Evolutionary conservation across 2,888 invertebrate species (phyloP), one percentile per base, ranked within the genome.

Genomic region (Andrena hattorfiana): DNA sequence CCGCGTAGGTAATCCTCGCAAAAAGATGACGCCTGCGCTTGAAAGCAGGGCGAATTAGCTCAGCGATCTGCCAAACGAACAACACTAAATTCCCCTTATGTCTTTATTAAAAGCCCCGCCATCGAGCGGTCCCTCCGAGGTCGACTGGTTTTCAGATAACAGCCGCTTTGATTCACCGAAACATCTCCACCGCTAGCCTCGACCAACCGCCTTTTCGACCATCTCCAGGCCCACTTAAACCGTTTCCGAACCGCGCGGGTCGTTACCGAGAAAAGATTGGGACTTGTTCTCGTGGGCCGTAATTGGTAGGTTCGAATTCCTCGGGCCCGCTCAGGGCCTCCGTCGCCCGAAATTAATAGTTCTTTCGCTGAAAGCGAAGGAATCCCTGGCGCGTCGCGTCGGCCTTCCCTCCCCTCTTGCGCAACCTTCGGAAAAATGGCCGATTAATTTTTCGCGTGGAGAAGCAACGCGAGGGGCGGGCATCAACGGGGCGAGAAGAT

Each of bases 251-350:
- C 60, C 13, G n/a, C 8, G 16, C 35, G 20, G 10, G 8, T 23
- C 42, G 13, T 62, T 60, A 28, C 74, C 60, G 59, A 10, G 28
- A 51, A 3, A 77, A 77, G 82, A 73, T 59, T 77, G 68, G 77
- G 77, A 69, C 73, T 62, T 77, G 67, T 86, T 87, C 87, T 87
- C 87, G 7, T 26, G 56, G 70, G 83, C 87, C 90, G 90, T 93
- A 93, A 93, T 93, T 91, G 92, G 90, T 89, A 84, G 92, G 91
- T 91, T 93, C 89, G 92, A 92, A 93, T 93, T 93, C 92, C 92
- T 75, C 23, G 85, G 86, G 88, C 84, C 89, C 67, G 88, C 42
- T 42, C 87, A 75, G 69, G 82, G 84, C 87, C 87, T 81, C 80
- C 88, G 84, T 82, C 85, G 85, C 85, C 78, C 74, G 89, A 93